Conservation (phyloP, 2,113 vertebrate species). For the Salvelinus sp. region DNA sequence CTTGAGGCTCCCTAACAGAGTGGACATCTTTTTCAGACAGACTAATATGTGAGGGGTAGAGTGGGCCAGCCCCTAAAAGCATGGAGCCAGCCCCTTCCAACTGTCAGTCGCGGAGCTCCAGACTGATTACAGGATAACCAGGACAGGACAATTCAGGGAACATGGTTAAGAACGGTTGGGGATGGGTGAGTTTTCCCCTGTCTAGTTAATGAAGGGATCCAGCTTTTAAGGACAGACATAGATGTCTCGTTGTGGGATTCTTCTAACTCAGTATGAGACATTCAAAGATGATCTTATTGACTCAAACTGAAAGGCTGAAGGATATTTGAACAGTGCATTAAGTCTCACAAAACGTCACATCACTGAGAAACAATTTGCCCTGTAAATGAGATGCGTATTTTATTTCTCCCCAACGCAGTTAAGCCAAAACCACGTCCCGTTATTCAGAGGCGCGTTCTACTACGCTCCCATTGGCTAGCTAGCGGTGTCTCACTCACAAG, state of each 20-base stretch:
- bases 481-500: too few species aligned
- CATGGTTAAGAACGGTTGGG: background rate
- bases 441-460: too few species aligned
- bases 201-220: background rate
- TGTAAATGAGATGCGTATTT: background rate
- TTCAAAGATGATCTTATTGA: background rate
- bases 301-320: background rate
- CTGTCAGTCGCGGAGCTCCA: constrained; percentile 14
- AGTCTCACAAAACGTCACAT: background rate
- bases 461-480: too few species aligned
- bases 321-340: background rate
- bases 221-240: background rate
- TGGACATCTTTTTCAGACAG: constrained; percentile 55
- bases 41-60: constrained; percentile 22
- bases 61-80: background rate
- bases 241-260: background rate
- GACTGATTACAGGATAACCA: background rate
- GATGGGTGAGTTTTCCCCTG: background rate
- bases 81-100: background rate
- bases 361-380: background rate
- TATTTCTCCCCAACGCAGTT: too few species aligned
- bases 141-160: background rate
- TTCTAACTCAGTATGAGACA: background rate
- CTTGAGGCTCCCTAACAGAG: constrained; percentile 24
- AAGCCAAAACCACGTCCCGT: too few species aligned